Evolutionary conservation across 2,797 vertebrate species (phyloP).

Genomic region (Podarcis lilfordi): DNA sequence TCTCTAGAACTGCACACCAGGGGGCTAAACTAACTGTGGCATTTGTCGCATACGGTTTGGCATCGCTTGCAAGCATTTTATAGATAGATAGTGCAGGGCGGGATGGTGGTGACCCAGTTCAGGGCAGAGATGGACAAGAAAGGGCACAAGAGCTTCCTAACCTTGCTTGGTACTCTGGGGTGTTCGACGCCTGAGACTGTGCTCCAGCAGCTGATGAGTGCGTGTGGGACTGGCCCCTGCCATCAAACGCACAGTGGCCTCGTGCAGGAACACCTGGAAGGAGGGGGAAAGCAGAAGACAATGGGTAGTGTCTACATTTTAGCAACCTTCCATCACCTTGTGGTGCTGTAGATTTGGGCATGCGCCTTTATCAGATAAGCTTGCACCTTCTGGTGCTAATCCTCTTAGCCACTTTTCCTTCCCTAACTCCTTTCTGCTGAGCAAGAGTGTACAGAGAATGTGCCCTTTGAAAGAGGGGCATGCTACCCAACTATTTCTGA

Average conservation of each 20-base stretch:
- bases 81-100: too few species aligned
- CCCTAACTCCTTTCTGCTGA: background rate
- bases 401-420: background rate
- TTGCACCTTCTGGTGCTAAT: background rate
- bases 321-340: background rate
- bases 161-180: constrained; percentile 76
- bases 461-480: background rate
- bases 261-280: constrained; percentile 94
- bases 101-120: accelerated
- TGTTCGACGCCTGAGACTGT: constrained; percentile 88
- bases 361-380: background rate
- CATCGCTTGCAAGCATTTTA: too few species aligned
- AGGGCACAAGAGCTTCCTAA: background rate
- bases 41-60: too few species aligned
- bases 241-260: constrained; percentile 97
- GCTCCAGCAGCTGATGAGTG: constrained; percentile 96
- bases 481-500: background rate
- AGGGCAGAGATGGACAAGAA: accelerated
- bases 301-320: background rate
- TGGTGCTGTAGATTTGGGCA: background rate
- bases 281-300: background rate
- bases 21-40: too few species aligned
- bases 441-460: background rate
- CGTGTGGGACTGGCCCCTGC: constrained; percentile 97
- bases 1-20: background rate